Conservation (phyloP, 2,797 vertebrate genomes). For the Eidolon dupreanum region DNA sequence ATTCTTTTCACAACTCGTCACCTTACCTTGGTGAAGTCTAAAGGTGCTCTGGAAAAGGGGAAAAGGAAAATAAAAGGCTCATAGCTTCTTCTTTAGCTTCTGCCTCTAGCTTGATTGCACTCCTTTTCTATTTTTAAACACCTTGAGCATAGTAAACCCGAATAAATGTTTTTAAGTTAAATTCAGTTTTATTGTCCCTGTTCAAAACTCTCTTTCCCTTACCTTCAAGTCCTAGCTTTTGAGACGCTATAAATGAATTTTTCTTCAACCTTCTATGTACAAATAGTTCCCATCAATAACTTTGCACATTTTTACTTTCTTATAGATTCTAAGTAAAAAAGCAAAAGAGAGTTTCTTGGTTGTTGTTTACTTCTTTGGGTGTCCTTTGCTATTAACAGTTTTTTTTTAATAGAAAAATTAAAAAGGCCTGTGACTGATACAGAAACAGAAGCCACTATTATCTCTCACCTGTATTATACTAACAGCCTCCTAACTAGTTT, state of each 20-base stretch:
- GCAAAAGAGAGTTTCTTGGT: not conserved
- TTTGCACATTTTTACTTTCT: not conserved
- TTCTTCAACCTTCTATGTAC: not conserved
- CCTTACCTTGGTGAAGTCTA: not conserved
- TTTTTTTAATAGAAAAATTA: not conserved
- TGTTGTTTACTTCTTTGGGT: not conserved
- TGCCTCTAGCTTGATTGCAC: not conserved
- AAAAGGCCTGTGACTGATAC: not conserved
- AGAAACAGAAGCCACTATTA: not conserved
- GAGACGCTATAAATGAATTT: not conserved
- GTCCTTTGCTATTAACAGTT: not conserved
- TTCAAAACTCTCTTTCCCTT: not conserved
- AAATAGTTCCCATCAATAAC: not conserved
- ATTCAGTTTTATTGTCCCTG: not conserved
- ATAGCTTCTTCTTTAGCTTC: not conserved
- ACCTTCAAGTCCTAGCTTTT: not conserved
- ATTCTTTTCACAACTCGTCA: not conserved
- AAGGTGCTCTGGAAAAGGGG: not conserved
- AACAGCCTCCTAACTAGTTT: not conserved
- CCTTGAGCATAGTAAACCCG: not conserved
- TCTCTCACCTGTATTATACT: not conserved
- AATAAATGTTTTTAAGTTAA: not conserved
- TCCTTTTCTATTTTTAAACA: not conserved
- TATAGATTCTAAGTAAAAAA: not conserved
- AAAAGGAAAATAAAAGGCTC: not conserved